Percentiles rank a stretch among this genome's conserved stretches.
Conservation (phyloP, 2,113 vertebrate species). For the Perognathus longimembris region DNA sequence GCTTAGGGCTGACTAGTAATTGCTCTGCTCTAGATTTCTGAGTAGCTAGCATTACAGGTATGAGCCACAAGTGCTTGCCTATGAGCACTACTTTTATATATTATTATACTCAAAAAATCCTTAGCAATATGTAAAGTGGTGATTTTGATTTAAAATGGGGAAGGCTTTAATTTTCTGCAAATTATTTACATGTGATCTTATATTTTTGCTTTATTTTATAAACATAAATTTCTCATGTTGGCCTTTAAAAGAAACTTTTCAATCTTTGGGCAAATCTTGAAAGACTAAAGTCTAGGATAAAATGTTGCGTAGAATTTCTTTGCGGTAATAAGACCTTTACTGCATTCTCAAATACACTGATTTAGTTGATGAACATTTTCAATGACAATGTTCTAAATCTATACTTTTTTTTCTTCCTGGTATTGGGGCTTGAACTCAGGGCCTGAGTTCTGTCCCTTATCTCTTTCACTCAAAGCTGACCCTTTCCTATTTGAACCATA, state of each 20-base stretch:
- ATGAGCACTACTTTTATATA: neutral
- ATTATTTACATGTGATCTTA: neutral
- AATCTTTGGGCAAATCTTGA: neutral
- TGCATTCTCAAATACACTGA: neutral
- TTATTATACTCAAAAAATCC: neutral
- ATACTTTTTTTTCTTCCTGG: neutral
- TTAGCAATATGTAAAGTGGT: conserved; percentile 13
- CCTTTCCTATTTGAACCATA: too few species aligned
- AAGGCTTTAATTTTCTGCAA: conserved; percentile 1
- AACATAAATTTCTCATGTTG: neutral
- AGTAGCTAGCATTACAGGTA: too few species aligned
- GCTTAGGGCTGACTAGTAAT: too few species aligned
- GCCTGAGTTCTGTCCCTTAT: too few species aligned
- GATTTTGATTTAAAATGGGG: conserved; percentile 13
- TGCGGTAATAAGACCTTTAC: neutral
- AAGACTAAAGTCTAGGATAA: neutral
- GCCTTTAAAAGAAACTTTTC: neutral
- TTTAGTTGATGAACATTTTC: neutral
- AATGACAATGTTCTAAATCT: neutral
- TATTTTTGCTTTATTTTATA: neutral
- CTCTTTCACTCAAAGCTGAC: too few species aligned
- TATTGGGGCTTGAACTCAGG: too few species aligned
- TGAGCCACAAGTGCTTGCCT: too few species aligned
- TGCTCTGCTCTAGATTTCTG: too few species aligned
- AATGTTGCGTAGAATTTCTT: neutral